A percentile compares a stretch with the other conserved stretches of the same genome.
These are phyloP conservation scores for Anastatus disparis DNA, from an alignment of 1,140 invertebrate genomes.

Conservation along the genomic window DNA sequence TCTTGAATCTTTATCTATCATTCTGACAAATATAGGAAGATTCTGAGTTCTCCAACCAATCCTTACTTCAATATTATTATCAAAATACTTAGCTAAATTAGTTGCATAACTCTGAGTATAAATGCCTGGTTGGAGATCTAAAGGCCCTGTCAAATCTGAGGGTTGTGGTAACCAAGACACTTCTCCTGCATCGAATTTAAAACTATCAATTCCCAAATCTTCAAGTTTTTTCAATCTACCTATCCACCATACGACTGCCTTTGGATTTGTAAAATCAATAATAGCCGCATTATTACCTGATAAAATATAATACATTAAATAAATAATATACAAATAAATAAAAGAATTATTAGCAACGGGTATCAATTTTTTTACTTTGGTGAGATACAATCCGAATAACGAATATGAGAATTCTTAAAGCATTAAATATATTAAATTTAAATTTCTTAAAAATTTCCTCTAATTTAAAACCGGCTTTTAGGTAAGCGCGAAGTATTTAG, in stretches of 20 bases:
- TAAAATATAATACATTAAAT: not conserved
- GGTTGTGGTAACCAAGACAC: slow-evolving; percentile 71
- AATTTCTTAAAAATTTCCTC: no score
- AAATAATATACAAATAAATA: no score
- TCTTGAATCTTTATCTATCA: slow-evolving; percentile 86
- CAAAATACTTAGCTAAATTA: slow-evolving; percentile 72
- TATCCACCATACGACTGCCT: slow-evolving; percentile 81
- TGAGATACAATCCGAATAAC: no score
- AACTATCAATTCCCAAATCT: slow-evolving; percentile 79
- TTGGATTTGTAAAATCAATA: slow-evolving; percentile 83
- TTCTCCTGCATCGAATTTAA: slow-evolving; percentile 95
- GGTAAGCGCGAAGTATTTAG: no score
- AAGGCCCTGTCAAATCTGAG: slow-evolving; percentile 63
- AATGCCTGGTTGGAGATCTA: slow-evolving; percentile 69
- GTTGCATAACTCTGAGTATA: slow-evolving; percentile 75
- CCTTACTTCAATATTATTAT: slow-evolving; percentile 79
- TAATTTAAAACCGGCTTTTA: no score
- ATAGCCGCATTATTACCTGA: slow-evolving; percentile 59
- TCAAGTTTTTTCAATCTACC: slow-evolving; percentile 70
- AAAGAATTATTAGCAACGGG: no score
- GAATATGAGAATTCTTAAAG: no score
- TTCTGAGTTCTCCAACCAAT: slow-evolving; percentile 76
- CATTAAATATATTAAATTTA: no score
- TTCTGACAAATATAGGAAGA: slow-evolving; percentile 84
- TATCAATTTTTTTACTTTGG: no score